phyloP scores from a whole-genome alignment of 2,113 vertebrate species.

The Aix galericulata region DNA sequence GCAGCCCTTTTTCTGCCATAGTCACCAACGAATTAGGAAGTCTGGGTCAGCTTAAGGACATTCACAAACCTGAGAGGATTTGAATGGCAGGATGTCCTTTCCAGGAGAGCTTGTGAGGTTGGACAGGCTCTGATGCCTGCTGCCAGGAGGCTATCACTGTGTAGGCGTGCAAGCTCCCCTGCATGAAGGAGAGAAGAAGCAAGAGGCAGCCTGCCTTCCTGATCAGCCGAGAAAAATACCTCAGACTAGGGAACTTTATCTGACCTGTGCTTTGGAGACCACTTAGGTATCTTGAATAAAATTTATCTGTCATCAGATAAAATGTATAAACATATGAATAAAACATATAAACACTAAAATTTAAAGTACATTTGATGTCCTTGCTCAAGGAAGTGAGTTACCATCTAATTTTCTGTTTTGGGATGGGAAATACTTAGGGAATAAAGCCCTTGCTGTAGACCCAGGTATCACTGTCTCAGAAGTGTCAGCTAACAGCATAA shows the following conservation, averaged over 20 bases:
- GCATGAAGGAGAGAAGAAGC: background rate
- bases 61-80: background rate
- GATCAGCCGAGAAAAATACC: background rate
- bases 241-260: background rate
- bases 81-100: background rate
- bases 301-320: background rate
- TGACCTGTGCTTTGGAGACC: background rate
- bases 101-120: background rate
- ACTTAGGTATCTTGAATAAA: background rate
- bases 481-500: background rate
- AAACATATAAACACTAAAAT: background rate
- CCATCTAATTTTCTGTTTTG: background rate
- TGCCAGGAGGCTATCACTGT: background rate
- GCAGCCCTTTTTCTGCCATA: background rate
- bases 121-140: background rate
- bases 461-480: background rate
- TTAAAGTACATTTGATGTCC: background rate
- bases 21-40: background rate
- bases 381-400: background rate
- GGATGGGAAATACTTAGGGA: background rate
- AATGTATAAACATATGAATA: background rate
- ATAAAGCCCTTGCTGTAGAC: background rate
- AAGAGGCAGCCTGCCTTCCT: background rate
- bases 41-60: background rate
- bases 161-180: background rate